Conservation (phyloP, 1,140 invertebrate genomes). For the Drosophila bocqueti region DNA sequence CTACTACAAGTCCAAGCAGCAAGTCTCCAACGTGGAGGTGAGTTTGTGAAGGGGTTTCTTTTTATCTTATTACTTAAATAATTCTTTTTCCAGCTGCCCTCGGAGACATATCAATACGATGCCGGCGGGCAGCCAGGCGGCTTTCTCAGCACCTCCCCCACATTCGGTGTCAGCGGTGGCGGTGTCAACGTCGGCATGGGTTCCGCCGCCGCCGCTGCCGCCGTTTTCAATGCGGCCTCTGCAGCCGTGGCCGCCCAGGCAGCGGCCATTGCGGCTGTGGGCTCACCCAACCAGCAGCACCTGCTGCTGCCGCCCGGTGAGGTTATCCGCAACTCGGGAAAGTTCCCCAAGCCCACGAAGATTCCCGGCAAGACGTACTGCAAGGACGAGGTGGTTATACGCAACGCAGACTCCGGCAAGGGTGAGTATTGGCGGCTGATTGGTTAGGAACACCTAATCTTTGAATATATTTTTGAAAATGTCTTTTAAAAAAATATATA, state of each 20-base stretch:
- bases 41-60: conserved; percentile 15
- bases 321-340: conserved; percentile 94
- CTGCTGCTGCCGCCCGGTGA: conserved; percentile 90
- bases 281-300: conserved; percentile 80
- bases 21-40: conserved; percentile 90
- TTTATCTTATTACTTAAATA: neutral
- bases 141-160: conserved; percentile 85
- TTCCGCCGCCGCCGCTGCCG: conserved; percentile 55
- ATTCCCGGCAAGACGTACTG: conserved; percentile 96
- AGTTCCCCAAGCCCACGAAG: conserved; percentile 94
- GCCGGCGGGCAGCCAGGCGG: conserved; percentile 68
- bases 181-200: conserved; percentile 43
- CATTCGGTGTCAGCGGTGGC: conserved; percentile 73
- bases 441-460: conserved; percentile 5
- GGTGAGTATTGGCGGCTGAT: conserved; percentile 86
- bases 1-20: conserved; percentile 92
- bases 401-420: conserved; percentile 97
- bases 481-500: conserved; percentile 71
- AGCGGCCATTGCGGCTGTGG: conserved; percentile 79
- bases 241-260: conserved; percentile 75
- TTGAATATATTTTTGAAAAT: conserved; percentile 18
- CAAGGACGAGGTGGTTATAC: conserved; percentile 96
- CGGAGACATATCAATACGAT: conserved; percentile 74
- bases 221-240: conserved; percentile 73
- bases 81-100: conserved; percentile 50